Evolutionary conservation across 2,888 invertebrate species (phyloP), one percentile per base, ranked within the genome.

Genomic region (Hermaeophaga mercurialis): DNA sequence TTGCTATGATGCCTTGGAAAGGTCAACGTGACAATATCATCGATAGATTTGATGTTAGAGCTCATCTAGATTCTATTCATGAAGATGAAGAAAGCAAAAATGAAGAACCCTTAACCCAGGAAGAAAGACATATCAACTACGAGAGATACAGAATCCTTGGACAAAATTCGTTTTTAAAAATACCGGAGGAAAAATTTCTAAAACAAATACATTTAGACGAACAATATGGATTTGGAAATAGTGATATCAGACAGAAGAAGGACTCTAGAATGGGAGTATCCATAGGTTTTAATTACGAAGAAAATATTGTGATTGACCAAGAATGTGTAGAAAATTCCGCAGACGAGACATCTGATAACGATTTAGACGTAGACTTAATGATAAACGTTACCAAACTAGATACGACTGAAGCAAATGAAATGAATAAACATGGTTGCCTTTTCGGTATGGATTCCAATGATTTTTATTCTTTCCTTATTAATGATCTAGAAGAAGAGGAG

Each of bases 1-100:
- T 95, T 47, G 94, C 94, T 75, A 95, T 97, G 97, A 95, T 98
- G 89, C 94, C 96, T 8, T 99, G 98, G 99, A 96, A 96, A 80
- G 97, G 96, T 31, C 91, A 97, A 70, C 80, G 84, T 36, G 90
- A 89, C 69, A 94, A 93, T 77, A 84, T 96, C 74, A 99, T 99
- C 69, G 99, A 99, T 78, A 85, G 99, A 49, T 99, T 99, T 80
- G 99, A 99, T 84, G 98, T 94, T 1, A 82, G 99, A 67, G 96
- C 98, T 5, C 96, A 99, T 80, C 82, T 99, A 58, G 98, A 99
- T 78, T 85, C 85, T 70, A 94, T 97, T 69, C 89, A 90, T 55
- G 79, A 86, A 28, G 28, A 28, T 9, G 9, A 28, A 2, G 85
- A 85, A 71, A 79, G 80, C 9, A 22, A 22, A 24, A 47, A 44